A percentile compares a stretch with the other conserved stretches of the same genome.
These are phyloP conservation scores for Nyctalus aviator DNA, from an alignment of 2,797 vertebrate species.

Conservation along the genomic window DNA sequence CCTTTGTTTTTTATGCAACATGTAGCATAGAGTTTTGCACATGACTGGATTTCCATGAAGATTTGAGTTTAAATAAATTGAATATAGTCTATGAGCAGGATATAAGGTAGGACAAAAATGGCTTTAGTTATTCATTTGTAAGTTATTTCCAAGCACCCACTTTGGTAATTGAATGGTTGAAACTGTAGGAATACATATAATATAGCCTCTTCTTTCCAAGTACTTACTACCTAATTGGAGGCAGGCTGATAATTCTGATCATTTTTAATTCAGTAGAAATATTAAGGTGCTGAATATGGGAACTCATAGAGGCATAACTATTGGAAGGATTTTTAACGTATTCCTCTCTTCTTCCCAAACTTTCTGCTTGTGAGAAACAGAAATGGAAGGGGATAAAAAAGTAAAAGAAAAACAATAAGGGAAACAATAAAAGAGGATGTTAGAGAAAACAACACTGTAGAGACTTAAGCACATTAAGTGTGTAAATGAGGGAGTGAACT, in stretches of 20 bases:
- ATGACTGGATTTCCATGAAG: neutral
- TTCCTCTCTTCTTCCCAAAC: constrained; percentile 1
- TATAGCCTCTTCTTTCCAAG: neutral
- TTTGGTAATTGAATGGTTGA: neutral
- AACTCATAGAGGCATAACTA: neutral
- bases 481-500: accelerated
- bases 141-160: constrained; percentile 4
- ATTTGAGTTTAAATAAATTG: constrained; percentile 43
- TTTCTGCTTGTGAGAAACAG: constrained; percentile 10
- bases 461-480: neutral
- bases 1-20: neutral
- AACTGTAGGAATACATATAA: neutral
- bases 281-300: neutral
- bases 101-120: neutral
- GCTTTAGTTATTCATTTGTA: neutral
- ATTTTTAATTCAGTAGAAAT: neutral
- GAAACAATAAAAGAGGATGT: neutral
- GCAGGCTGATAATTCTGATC: neutral
- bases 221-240: neutral
- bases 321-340: constrained; percentile 1
- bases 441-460: neutral
- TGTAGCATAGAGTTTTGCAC: neutral
- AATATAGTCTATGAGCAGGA: neutral
- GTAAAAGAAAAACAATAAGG: neutral
- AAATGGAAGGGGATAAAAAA: neutral